A percentile compares a stretch with the other conserved stretches of the same genome.
Evolutionary conservation across 2,797 vertebrate genomes (phyloP).

Genomic region (Dendrocincla fuliginosa): DNA sequence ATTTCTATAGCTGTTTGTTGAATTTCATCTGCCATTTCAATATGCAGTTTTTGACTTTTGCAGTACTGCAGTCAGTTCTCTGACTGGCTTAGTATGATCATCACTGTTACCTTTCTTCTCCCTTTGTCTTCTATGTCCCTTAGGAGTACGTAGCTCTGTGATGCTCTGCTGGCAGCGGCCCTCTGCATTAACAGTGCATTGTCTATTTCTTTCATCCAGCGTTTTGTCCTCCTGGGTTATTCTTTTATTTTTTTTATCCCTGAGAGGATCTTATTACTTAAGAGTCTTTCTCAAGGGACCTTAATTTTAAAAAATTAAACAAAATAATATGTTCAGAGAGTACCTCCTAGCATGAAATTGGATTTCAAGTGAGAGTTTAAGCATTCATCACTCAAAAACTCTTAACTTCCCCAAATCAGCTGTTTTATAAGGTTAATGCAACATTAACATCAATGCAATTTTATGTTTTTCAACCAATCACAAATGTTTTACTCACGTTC

Average conservation of each 20-base stretch:
- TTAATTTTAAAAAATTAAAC: constrained; percentile 1
- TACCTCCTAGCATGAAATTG: constrained; percentile 8
- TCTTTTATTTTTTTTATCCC: background rate
- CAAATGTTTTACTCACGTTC: constrained; percentile 30
- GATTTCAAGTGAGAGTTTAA: constrained; percentile 29
- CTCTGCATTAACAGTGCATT: background rate
- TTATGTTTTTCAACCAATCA: constrained; percentile 41
- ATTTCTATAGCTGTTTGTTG: background rate
- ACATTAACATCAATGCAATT: constrained; percentile 27
- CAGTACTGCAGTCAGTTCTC: background rate
- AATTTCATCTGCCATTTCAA: background rate
- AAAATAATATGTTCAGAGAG: background rate
- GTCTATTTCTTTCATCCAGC: background rate
- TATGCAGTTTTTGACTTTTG: background rate
- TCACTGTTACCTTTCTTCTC: background rate
- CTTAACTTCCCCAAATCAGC: constrained; percentile 20
- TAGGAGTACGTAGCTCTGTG: background rate
- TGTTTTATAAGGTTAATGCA: constrained; percentile 64
- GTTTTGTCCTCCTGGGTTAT: background rate
- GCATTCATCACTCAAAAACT: constrained; percentile 39
- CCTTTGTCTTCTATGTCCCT: background rate
- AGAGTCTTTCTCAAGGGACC: background rate
- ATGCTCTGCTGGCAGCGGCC: background rate
- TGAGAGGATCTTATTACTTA: background rate
- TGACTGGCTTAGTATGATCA: background rate